These are phyloP conservation scores for Drosophila lutescens DNA, from an alignment of 2,888 invertebrate genomes.

Conservation along the genomic window DNA sequence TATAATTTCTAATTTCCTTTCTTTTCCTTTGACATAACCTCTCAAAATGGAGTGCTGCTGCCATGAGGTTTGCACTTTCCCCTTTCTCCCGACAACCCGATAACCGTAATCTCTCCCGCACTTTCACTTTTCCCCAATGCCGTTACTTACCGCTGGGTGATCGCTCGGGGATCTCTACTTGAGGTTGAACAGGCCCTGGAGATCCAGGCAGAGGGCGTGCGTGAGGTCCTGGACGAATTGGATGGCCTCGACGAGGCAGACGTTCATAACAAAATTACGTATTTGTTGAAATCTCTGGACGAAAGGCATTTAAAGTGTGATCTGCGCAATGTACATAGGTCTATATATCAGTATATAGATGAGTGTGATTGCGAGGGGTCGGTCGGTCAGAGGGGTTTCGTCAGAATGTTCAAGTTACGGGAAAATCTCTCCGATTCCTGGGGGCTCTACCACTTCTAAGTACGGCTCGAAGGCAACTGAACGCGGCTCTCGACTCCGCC, in stretches of 20 bases:
- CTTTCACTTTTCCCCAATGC: constrained; percentile 51
- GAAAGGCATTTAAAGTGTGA: constrained; percentile 70
- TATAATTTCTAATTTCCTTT: neutral
- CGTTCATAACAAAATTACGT: constrained; percentile 74
- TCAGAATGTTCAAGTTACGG: constrained; percentile 30
- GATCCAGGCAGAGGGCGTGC: constrained; percentile 72
- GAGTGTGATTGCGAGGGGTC: constrained; percentile 10
- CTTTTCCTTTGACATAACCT: constrained; percentile 56
- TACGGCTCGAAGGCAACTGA: constrained; percentile 65
- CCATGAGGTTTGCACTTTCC: constrained; percentile 63
- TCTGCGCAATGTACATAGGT: constrained; percentile 51
- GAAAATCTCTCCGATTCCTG: constrained; percentile 22
- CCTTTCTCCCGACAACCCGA: constrained; percentile 18
- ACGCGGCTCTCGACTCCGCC: constrained; percentile 31
- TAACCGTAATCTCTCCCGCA: constrained; percentile 26
- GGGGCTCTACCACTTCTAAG: constrained; percentile 61
- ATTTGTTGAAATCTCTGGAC: constrained; percentile 68
- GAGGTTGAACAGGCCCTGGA: constrained; percentile 62
- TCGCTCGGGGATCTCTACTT: constrained; percentile 46
- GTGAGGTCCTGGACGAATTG: constrained; percentile 70
- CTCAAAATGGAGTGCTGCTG: constrained; percentile 36
- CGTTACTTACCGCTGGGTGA: constrained; percentile 22
- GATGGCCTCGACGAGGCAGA: constrained; percentile 71
- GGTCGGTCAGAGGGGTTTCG: constrained; percentile 4
- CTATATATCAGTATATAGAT: constrained; percentile 47